Percentiles rank a stretch among this genome's conserved stretches.
Evolutionary conservation across 1,140 invertebrate species (phyloP).

Genomic region (Himalopsyche phryganea): DNA sequence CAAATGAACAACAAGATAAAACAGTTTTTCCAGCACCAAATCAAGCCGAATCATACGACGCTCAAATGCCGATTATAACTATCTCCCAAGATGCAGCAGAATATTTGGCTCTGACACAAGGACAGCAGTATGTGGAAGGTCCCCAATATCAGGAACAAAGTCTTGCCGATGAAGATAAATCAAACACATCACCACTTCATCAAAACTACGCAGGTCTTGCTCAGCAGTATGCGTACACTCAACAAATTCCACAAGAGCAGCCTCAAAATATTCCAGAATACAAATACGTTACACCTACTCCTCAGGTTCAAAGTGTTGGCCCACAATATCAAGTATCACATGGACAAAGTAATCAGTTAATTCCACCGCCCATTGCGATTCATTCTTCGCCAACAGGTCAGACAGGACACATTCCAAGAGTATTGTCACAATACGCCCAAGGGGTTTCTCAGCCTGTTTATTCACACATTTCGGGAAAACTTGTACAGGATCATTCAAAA

Average conservation of each 20-base stretch:
- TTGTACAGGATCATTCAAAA: constrained; percentile 18
- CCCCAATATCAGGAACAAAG: constrained; percentile 12
- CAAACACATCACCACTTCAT: not conserved
- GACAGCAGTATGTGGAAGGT: constrained; percentile 5
- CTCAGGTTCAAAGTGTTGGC: not conserved
- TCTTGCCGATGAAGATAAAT: constrained; percentile 1
- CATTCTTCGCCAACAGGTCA: not conserved
- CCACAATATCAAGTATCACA: constrained; percentile 13
- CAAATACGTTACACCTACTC: not conserved
- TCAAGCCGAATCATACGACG: not conserved
- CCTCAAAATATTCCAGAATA: constrained; percentile 10
- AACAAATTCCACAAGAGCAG: constrained; percentile 9
- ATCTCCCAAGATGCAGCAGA: constrained; percentile 1
- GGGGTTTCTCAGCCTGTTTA: constrained; percentile 24
- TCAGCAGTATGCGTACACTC: constrained; percentile 10
- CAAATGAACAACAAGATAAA: not conserved
- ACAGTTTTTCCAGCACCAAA: not conserved
- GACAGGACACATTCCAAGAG: constrained; percentile 12
- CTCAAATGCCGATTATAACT: not conserved
- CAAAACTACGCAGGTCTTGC: constrained; percentile 12
- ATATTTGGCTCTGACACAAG: not conserved
- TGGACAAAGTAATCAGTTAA: not conserved
- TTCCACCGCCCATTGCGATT: constrained; percentile 2
- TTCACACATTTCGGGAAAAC: constrained; percentile 32
- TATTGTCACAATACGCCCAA: constrained; percentile 29